Base-by-base conservation (phyloP, 2,888 invertebrate species). In the Yponomeuta sedellus region DNA sequence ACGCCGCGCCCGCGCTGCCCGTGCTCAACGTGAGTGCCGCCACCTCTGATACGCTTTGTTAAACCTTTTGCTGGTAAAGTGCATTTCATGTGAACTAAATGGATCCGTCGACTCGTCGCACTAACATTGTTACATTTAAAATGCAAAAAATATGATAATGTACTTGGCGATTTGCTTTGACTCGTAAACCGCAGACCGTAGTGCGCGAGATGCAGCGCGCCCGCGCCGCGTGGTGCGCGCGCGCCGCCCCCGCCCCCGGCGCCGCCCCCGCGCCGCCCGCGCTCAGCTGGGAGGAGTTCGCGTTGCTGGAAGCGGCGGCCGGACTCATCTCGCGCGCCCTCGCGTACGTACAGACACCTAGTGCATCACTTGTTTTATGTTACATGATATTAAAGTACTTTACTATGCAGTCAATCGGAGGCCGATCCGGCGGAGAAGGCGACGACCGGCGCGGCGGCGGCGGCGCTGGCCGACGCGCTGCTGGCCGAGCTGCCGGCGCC, bases 171-270 rank as follows among this genome's bases (percentile, higher is more conserved):
- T 5, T 2, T 28, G 28, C 28, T 2, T 28, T 28, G 28, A 2
- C n/a, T 16, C n/a, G n/a, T n/a, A n/a, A n/a, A n/a, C 25, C 19
- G 58, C 61, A 94, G 93, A 84, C 85, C 11, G 90, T 94, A 65
- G 75, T 96, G 22, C 91, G 92, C 64, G 94, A 94, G 75, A 94
- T 95, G 1, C 81, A 93, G 0, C 92, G 92, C 70, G 92, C 92
- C 73, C 89, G 95, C 12, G 92, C 93, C 71, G 91, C 2, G 25
- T 25, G 25, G 25, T 2, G 89, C 66, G 92, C 92, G 71, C 81
- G 85, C 0, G 86, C 87, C 62, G 44, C 10, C 12, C 34, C 61
- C 25, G 91, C 89, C 10, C 12, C 34, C 61, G 39, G 39, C 34
- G 16, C 34, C 78, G 61, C 69, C 64, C 68, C 68, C 66, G 68